These are phyloP conservation scores for Drosophila ezoana DNA, from an alignment of 2,888 invertebrate genomes.

Conservation along the genomic window DNA sequence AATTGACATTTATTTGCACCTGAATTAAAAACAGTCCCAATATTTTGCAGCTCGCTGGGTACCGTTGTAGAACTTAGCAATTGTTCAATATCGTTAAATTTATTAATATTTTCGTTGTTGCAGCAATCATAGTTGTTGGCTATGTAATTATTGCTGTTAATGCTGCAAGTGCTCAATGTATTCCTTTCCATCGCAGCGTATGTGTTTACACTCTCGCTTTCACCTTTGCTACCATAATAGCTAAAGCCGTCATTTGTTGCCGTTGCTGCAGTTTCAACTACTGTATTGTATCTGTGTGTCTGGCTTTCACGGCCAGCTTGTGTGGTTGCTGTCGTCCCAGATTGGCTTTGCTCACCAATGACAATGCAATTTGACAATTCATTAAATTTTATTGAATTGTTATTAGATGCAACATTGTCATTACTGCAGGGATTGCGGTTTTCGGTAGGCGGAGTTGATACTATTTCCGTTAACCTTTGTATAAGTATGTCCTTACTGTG, in stretches of 20 bases:
- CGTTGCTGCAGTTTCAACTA: slow-evolving; percentile 27
- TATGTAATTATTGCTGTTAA: slow-evolving; percentile 34
- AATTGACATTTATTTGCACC: slow-evolving; percentile 51
- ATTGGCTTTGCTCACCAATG: slow-evolving; percentile 84
- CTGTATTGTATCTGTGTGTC: slow-evolving; percentile 26
- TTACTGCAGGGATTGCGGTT: slow-evolving; percentile 60
- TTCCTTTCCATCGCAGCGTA: slow-evolving; percentile 59
- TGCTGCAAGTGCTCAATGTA: slow-evolving; percentile 61
- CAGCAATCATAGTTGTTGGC: slow-evolving; percentile 34
- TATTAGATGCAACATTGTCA: slow-evolving; percentile 65
- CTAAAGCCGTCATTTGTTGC: slow-evolving; percentile 32
- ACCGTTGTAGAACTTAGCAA: slow-evolving; percentile 48
- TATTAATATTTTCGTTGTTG: slow-evolving; percentile 71
- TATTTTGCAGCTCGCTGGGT: slow-evolving; percentile 22
- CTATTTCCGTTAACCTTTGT: slow-evolving; percentile 15
- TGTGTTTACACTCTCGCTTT: slow-evolving; percentile 14
- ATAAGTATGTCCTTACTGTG: slow-evolving; percentile 11
- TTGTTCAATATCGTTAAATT: slow-evolving; percentile 80
- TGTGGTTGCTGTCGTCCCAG: slow-evolving; percentile 52
- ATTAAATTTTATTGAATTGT: slow-evolving; percentile 85
- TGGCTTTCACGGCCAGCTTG: slow-evolving; percentile 15
- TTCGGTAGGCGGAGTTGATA: slow-evolving; percentile 26
- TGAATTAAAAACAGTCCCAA: slow-evolving; percentile 12
- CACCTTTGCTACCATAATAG: slow-evolving; percentile 22
- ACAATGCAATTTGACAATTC: slow-evolving; percentile 85